These are phyloP conservation scores for Aporrectodea caliginosa DNA, from an alignment of 1,140 invertebrate species.

Conservation along the genomic window DNA sequence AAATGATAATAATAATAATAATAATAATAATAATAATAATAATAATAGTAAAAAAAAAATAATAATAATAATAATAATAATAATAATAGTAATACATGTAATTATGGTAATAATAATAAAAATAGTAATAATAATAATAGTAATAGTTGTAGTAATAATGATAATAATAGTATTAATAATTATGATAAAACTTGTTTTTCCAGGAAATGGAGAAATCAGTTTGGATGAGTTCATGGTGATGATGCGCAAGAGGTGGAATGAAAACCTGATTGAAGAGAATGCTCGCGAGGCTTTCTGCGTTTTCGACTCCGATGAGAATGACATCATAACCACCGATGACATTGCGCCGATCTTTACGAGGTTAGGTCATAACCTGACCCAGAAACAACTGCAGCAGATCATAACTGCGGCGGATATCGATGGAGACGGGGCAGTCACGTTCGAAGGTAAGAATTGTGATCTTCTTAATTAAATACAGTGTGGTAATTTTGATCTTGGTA, in stretches of 20 bases:
- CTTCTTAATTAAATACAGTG: no score
- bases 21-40: no score
- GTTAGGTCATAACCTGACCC: conserved; percentile 71
- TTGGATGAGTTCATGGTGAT: conserved; percentile 96
- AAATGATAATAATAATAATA: no score
- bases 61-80: no score
- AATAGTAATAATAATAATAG: no score
- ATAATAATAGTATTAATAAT: no score
- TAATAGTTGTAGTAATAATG: no score
- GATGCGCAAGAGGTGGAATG: conserved; percentile 99
- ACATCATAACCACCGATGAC: conserved; percentile 7
- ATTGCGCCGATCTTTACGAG: conserved; percentile 4
- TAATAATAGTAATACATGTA: no score
- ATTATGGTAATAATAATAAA: no score
- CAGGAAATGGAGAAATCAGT: conserved; percentile 95
- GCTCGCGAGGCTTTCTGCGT: conserved; percentile 96
- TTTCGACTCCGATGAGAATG: conserved; percentile 80
- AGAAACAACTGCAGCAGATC: not conserved
- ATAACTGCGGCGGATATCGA: not conserved
- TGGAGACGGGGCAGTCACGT: not conserved
- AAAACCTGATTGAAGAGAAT: conserved; percentile 96
- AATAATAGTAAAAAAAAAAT: no score
- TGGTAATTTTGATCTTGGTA: no score
- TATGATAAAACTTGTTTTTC: conserved; percentile 40
- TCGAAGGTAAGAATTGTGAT: not conserved